Evolutionary conservation across 1,140 invertebrate genomes (phyloP), one percentile per base, ranked within the genome.

Genomic region (Galendromus occidentalis): DNA sequence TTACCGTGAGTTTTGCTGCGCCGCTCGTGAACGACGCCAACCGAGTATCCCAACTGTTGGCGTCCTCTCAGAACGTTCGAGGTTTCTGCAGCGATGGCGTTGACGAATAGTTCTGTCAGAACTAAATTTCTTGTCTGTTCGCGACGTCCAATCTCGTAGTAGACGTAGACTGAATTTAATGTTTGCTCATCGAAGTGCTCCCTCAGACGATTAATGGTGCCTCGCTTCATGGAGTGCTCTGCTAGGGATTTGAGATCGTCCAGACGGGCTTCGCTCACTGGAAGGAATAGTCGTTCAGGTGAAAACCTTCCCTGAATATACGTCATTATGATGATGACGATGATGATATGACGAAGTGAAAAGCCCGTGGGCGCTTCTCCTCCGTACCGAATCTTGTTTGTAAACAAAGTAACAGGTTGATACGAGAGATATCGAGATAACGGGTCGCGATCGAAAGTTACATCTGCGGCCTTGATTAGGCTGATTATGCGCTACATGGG

Each of bases 1-100:
- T 59, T 25, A 59, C 51, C 51, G 22, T 59, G 51, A 17, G 51
- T 59, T 59, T 59, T 59, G 51, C 51, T 59, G 25, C 51, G 25
- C 2, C 51, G 51, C 25, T 59, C 51, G 22, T 59, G 51, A 4
- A 29, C 25, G 25, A 59, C 51, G 51, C 51, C 51, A 2, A 59
- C 51, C 14, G 51, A 59, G 22, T 59, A 59, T 14, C 51, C 51
- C 51, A 59, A 22, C 51, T 59, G 51, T 22, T 59, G 51, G 14
- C 25, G 25, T 25, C 25, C 33, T 25, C 51, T 25, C 25, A 59
- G 20, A 14, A 59, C 51, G 9, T 59, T 59, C 51, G 51, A 59
- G 20, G 51, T 59, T 33, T 59, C 51, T 9, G 51, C 51, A 29
- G 51, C 51, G 2, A 59, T 59, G 2, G 51, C 51, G 51, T 59